Conservation (phyloP, 2,113 vertebrate genomes). For the Tachycineta bicolor region DNA sequence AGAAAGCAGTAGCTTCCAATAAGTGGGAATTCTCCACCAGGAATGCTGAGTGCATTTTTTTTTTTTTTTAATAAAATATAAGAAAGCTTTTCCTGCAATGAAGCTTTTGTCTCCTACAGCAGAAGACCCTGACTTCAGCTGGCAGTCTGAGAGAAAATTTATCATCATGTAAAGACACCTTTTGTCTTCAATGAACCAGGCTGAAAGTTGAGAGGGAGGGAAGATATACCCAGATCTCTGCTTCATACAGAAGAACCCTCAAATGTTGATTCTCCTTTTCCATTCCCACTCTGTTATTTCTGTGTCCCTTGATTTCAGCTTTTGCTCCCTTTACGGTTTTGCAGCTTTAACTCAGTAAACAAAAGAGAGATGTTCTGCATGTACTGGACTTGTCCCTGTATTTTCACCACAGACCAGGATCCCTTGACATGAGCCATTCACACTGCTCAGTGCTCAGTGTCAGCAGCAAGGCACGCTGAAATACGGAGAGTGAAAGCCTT, state of each 20-base stretch:
- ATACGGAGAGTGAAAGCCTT: neutral
- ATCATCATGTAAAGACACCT: neutral
- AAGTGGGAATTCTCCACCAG: neutral
- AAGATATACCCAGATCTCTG: neutral
- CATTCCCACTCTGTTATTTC: slow-evolving; percentile 8
- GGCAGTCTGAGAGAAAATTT: neutral
- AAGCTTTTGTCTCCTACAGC: neutral
- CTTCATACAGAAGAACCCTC: neutral
- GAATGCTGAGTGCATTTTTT: neutral
- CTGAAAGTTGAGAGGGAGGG: neutral
- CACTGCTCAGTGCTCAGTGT: slow-evolving; percentile 23
- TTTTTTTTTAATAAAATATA: neutral
- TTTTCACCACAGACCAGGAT: slow-evolving; percentile 49
- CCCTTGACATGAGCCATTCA: slow-evolving; percentile 42
- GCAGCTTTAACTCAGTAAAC: slow-evolving; percentile 60
- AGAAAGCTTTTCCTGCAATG: neutral
- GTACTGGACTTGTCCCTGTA: slow-evolving; percentile 48
- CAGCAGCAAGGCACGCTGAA: slow-evolving; percentile 23
- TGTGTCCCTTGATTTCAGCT: slow-evolving; percentile 36
- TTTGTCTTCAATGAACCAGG: neutral
- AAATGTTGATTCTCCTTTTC: neutral
- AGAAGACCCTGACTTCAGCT: neutral
- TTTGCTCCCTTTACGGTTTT: slow-evolving; percentile 53
- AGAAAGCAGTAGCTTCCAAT: neutral
- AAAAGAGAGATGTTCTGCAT: slow-evolving; percentile 57